Conservation (phyloP, 2,888 invertebrate species). For the Synanthedon tipuliformis region DNA sequence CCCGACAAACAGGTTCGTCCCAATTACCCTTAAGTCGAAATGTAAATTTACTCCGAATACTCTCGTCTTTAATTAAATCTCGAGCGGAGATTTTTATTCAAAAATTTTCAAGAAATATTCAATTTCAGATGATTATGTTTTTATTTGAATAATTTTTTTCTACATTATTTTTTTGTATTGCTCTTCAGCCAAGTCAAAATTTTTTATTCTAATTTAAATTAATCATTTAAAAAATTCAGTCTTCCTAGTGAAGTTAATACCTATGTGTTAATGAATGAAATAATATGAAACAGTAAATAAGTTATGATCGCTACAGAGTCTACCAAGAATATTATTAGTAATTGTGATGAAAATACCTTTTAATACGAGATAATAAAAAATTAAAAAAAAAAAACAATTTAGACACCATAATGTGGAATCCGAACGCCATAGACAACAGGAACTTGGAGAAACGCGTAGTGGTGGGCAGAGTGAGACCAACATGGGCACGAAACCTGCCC, state of each 20-base stretch:
- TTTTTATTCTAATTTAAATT: too few relatives aligned
- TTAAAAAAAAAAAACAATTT: neutral
- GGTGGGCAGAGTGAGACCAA: slow-evolving; percentile 68
- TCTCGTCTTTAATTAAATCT: neutral
- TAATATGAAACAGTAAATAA: too few relatives aligned
- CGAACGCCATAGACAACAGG: slow-evolving; percentile 55
- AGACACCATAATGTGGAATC: slow-evolving; percentile 52
- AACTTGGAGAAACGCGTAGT: slow-evolving; percentile 72
- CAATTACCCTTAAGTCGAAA: neutral
- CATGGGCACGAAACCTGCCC: slow-evolving; percentile 64
- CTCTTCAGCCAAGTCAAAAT: too few relatives aligned
- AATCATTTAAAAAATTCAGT: too few relatives aligned
- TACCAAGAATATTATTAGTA: too few relatives aligned
- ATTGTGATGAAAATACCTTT: neutral
- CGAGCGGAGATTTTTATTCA: neutral
- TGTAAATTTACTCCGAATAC: neutral
- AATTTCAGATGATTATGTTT: neutral
- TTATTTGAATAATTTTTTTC: neutral
- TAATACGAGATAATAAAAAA: neutral
- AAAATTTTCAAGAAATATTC: neutral
- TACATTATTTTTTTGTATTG: too few relatives aligned
- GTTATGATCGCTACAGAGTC: too few relatives aligned
- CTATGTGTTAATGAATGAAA: too few relatives aligned
- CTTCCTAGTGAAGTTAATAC: too few relatives aligned
- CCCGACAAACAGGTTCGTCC: neutral